phyloP scores from a whole-genome alignment of 2,797 vertebrate species.

The Periophthalmus magnuspinnatus region DNA sequence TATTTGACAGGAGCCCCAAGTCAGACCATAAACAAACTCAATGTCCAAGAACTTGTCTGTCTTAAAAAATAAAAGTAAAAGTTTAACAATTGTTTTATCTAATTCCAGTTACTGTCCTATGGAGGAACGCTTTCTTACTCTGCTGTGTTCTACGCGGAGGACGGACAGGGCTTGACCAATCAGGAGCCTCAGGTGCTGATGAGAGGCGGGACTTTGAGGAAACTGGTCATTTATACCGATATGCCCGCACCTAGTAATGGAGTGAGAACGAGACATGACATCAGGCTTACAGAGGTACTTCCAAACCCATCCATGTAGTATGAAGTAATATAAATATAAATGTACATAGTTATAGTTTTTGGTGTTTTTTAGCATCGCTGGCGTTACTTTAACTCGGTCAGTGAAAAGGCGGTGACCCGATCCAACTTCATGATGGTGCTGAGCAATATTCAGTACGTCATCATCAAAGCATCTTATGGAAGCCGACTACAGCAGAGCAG shows the following conservation, averaged over 20 bases:
- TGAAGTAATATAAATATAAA: neutral
- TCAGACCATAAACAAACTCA: too few relatives aligned
- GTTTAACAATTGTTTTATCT: too few relatives aligned
- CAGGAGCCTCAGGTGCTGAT: constrained; percentile 92
- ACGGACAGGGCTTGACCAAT: constrained; percentile 81
- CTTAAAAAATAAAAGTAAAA: too few relatives aligned
- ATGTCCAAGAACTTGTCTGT: too few relatives aligned
- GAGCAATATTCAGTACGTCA: constrained; percentile 85
- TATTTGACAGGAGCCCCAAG: too few relatives aligned
- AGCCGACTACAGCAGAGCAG: constrained; percentile 89
- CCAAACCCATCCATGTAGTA: neutral
- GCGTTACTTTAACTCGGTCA: constrained; percentile 93
- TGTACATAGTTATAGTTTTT: neutral
- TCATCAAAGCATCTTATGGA: constrained; percentile 91
- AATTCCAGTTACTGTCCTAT: constrained; percentile 85
- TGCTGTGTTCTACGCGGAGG: constrained; percentile 81
- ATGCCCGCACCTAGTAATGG: constrained; percentile 79
- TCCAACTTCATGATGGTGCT: constrained; percentile 90
- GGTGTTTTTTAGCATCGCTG: constrained; percentile 81
- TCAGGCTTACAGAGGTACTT: constrained; percentile 87
- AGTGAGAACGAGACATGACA: constrained; percentile 69
- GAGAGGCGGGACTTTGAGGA: constrained; percentile 83
- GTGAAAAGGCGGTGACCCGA: constrained; percentile 81
- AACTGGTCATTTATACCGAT: constrained; percentile 84
- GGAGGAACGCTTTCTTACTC: constrained; percentile 84